Base-by-base conservation (phyloP, 2,888 invertebrate species). In the Axea sp. region DNA sequence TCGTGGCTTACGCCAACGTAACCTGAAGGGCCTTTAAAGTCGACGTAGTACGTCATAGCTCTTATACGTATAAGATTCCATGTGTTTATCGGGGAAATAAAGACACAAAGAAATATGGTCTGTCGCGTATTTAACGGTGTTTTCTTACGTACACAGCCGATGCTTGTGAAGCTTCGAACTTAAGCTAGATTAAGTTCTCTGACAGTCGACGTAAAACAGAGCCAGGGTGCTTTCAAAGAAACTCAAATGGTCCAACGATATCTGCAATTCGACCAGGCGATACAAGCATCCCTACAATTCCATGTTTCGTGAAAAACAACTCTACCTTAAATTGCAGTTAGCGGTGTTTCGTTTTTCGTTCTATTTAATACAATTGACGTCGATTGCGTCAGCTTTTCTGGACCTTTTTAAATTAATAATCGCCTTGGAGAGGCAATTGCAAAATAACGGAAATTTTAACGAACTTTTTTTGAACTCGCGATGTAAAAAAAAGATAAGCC, bases 161-260 rank as follows among this genome's bases (percentile, higher is more conserved):
- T 15, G 35, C 17, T 41, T 22, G 30, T 47, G 37, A 17, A 43
- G 39, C 57, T 31, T 47, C 60, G 37, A 37, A 47, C 60, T 35
- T 60, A 60, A 60, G 60, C 60, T 47, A 47, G 60, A 37, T 47
- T 60, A 60, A 60, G 60, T 47, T 47, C 37, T 28, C 37, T 37
- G 37, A 60, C 47, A 35, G 60, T 17, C 35, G 37, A 47, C 45
- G 59, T 47, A 28, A 60, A 60, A 28, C 47, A 37, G 24, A 28
- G 57, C 57, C 24, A 8, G 24, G 35, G 22, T 5, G 30, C 30
- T 62, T 31, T 33, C 49, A 30, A 49, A 49, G 49, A 62, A 62
- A 62, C 39, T 41, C 49, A 35, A 41, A 15, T 30, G 37, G 49
- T 49, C 60, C 35, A 22, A 22, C 39, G 22, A 47, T 37, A 39